These are phyloP conservation scores for Spilogale gracilis DNA, from an alignment of 2,113 vertebrate species.

Conservation along the genomic window DNA sequence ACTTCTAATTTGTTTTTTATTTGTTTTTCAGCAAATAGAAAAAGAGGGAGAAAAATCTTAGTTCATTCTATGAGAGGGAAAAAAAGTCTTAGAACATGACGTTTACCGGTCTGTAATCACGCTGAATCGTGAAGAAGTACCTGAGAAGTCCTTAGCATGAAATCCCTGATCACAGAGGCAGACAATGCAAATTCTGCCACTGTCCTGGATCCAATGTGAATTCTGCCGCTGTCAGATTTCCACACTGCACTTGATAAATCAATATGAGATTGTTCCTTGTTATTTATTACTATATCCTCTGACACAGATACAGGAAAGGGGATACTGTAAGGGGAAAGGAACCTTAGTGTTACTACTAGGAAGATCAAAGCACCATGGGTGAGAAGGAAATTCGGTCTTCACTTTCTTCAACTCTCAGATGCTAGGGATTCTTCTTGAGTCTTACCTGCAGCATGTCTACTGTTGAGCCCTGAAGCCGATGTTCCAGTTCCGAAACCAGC, in stretches of 20 bases:
- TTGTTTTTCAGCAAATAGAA: background rate
- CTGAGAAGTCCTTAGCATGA: background rate
- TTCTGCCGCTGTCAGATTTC: background rate
- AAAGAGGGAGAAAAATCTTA: background rate
- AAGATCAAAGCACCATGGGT: background rate
- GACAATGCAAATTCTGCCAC: background rate
- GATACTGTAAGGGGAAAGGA: background rate
- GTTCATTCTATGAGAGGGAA: background rate
- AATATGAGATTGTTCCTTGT: background rate
- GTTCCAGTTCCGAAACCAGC: conserved; percentile 22
- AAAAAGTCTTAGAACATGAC: background rate
- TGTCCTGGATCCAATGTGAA: too few relatives aligned
- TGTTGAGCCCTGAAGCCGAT: background rate
- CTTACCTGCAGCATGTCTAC: conserved; percentile 48
- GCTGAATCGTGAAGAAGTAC: background rate
- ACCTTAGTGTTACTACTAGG: background rate
- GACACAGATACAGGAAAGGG: background rate
- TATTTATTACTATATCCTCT: background rate
- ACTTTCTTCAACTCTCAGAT: background rate
- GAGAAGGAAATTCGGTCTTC: background rate
- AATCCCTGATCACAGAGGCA: background rate
- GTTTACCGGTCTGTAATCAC: background rate
- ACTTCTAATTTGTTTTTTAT: background rate
- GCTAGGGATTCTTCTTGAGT: background rate
- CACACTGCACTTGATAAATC: background rate